phyloP scores from a whole-genome alignment of 2,888 invertebrate genomes.

The Seladonia tumulorum region DNA sequence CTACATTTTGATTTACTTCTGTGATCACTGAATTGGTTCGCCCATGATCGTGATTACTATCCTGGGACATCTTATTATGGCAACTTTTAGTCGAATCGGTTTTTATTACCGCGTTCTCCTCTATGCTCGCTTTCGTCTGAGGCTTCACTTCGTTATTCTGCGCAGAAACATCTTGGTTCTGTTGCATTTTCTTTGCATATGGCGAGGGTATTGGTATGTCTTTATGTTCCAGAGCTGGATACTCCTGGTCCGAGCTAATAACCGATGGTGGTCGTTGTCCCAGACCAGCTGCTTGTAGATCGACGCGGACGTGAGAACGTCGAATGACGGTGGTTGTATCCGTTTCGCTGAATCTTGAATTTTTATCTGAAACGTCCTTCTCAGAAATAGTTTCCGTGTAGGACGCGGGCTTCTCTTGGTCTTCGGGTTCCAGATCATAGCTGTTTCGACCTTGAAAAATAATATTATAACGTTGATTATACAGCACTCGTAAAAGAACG shows the following conservation, averaged over 20 bases:
- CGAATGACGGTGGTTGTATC: constrained; percentile 81
- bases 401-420: constrained; percentile 74
- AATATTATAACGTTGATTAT: constrained; percentile 30
- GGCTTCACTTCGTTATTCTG: constrained; percentile 57
- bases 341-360: constrained; percentile 78
- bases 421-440: constrained; percentile 80
- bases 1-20: constrained; percentile 65
- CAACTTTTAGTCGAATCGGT: constrained; percentile 52
- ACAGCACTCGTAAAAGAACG: neutral
- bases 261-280: constrained; percentile 89
- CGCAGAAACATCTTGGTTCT: constrained; percentile 64
- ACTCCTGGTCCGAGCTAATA: constrained; percentile 85
- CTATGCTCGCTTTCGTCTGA: constrained; percentile 48
- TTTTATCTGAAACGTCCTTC: constrained; percentile 74
- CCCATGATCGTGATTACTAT: constrained; percentile 66
- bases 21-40: constrained; percentile 49
- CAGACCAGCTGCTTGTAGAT: constrained; percentile 88
- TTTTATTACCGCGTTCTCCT: constrained; percentile 45
- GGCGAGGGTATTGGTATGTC: constrained; percentile 79
- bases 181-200: constrained; percentile 73
- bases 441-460: constrained; percentile 78
- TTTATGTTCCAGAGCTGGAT: constrained; percentile 78
- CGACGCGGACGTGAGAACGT: constrained; percentile 86
- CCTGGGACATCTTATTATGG: constrained; percentile 64
- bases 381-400: constrained; percentile 75